phyloP scores from a whole-genome alignment of 2,113 vertebrate species.

The Delphinus delphis region DNA sequence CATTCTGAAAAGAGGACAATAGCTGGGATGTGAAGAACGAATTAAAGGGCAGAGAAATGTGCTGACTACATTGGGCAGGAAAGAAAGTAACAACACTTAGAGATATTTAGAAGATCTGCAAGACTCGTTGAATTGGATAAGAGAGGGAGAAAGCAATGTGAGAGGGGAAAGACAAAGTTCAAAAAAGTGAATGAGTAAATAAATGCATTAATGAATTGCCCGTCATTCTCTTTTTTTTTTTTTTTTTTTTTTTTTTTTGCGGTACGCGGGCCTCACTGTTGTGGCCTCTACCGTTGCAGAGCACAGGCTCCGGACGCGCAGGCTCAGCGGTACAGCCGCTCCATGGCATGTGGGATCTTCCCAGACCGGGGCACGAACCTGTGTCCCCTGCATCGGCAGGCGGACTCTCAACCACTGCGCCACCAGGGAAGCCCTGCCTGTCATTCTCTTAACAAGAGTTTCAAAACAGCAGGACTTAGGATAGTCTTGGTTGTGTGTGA shows the following conservation, averaged over 20 bases:
- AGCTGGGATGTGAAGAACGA: neutral
- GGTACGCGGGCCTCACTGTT: too few relatives aligned
- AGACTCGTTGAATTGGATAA: neutral
- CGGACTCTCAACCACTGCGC: too few relatives aligned
- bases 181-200: neutral
- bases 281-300: too few relatives aligned
- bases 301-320: too few relatives aligned
- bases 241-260: too few relatives aligned
- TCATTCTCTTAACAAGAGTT: neutral
- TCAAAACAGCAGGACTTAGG: neutral
- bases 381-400: too few relatives aligned
- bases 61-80: neutral
- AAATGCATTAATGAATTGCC: neutral
- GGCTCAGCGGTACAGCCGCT: too few relatives aligned
- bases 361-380: too few relatives aligned
- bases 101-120: neutral
- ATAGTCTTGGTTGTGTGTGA: neutral
- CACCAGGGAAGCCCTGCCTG: neutral
- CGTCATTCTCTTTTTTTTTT: neutral
- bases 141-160: neutral
- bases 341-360: too few relatives aligned
- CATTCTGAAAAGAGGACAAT: conserved; percentile 29
- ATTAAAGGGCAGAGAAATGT: neutral
- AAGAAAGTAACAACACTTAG: neutral
- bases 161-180: neutral